Conservation (phyloP, 2,113 vertebrate genomes). For the Oreochromis tanganicae region DNA sequence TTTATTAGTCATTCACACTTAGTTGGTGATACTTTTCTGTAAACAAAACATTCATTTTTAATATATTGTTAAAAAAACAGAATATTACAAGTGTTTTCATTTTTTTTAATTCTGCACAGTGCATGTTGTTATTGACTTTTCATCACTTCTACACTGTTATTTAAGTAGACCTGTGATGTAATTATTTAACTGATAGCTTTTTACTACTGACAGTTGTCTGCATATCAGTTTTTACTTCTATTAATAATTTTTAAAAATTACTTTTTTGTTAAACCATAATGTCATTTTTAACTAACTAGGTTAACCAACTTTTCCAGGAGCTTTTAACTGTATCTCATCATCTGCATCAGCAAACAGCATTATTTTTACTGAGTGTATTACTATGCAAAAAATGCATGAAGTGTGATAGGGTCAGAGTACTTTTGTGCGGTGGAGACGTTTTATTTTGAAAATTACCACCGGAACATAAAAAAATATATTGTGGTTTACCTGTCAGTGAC, state of each 20-base stretch:
- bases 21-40: not conserved
- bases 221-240: not conserved
- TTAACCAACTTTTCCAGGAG: not conserved
- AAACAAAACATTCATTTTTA: not conserved
- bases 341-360: not conserved
- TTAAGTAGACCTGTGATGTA: not conserved
- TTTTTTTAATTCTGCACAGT: not conserved
- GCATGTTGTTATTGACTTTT: not conserved
- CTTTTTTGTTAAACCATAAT: not conserved
- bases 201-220: not conserved
- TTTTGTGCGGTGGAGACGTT: not conserved
- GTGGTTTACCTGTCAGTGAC: not conserved
- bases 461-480: not conserved
- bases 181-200: not conserved
- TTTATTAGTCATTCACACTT: not conserved
- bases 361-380: not conserved
- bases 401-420: not conserved
- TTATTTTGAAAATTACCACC: not conserved
- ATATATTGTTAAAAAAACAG: not conserved
- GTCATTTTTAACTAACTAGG: not conserved
- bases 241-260: not conserved
- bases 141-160: not conserved
- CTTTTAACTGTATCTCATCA: not conserved
- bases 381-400: not conserved
- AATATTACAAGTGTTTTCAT: not conserved